Evolutionary conservation across 2,113 vertebrate species (phyloP).

Genomic region (Acrocephalus kingi): DNA sequence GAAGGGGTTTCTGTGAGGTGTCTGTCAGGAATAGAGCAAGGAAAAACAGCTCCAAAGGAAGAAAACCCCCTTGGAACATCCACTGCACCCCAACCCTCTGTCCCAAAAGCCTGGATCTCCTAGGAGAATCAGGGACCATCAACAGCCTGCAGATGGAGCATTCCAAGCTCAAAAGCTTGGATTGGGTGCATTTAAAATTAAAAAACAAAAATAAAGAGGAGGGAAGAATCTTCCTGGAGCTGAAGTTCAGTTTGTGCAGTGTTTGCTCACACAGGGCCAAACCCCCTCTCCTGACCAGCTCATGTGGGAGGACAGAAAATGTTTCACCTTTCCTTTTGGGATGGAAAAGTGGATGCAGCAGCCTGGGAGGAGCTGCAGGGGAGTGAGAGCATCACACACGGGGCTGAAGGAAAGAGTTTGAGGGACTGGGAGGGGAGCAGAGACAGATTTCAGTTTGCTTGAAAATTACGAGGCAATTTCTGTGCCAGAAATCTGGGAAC

Average conservation of each 20-base stretch:
- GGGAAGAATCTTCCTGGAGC: neutral
- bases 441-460: neutral
- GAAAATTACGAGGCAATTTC: neutral
- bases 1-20: neutral
- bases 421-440: neutral
- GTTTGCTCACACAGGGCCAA: neutral
- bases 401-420: neutral
- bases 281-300: rapidly evolving
- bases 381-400: neutral
- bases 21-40: neutral
- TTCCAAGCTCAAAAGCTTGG: neutral
- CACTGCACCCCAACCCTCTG: neutral
- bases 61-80: neutral
- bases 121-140: neutral
- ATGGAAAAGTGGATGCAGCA: neutral
- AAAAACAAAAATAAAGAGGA: neutral
- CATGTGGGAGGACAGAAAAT: neutral
- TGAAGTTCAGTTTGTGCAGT: neutral
- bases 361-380: neutral
- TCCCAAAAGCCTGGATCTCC: neutral
- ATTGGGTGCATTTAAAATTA: neutral
- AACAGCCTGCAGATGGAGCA: rapidly evolving
- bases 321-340: neutral
- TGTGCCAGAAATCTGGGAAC: neutral
- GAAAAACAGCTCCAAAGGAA: neutral